Base-by-base conservation (phyloP, 1,140 invertebrate genomes). In the Eumeta japonica region DNA sequence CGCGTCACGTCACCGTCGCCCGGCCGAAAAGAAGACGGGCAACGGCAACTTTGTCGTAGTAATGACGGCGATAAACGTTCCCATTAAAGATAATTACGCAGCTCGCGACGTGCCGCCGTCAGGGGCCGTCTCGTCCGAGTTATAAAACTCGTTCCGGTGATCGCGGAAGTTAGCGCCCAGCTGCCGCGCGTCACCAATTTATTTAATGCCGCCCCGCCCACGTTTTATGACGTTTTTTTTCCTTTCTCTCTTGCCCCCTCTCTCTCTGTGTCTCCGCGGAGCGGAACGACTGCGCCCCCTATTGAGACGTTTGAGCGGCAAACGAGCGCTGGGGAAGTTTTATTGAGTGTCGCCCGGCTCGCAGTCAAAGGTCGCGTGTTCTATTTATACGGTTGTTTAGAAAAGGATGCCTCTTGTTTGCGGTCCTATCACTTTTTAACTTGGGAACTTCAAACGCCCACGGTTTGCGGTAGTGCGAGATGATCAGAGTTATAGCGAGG, bases 271-370 rank as follows among this genome's bases (percentile, higher is more conserved):
- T n/a, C n/a, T n/a, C n/a, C n/a, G n/a, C n/a, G n/a, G 20, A 24
- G 20, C 5, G 5, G 20, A 24, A 7, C 5, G 5, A 7, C 52
- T 48, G 46, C 56, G 63, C 58, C 55, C 63, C 56, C 66, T 62
- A 66, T 65, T 62, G 62, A 70, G 62, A 52, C 60, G 58, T 66
- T 70, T 65, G 54, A 58, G 53, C 56, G 48, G 54, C 58, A n/a
- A n/a, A n/a, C n/a, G n/a, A n/a, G 55, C 55, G 30, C 41, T 50
- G 51, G 58, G 63, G 52, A 59, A 63, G 46, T 67, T 70, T 65
- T 70, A 67, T 66, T 65, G 65, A 70, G 62, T 66, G 57, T 24
- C n/a, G 20, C 5, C n/a, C 5, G 5, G 5, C n/a, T n/a, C 5
- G 5, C 5, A 24, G 20, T 24, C n/a, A n/a, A 24, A n/a, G 20